Percentiles rank a stretch among this genome's conserved stretches.
These are phyloP conservation scores for Athalia rosae DNA, from an alignment of 2,888 invertebrate genomes.

Conservation along the genomic window DNA sequence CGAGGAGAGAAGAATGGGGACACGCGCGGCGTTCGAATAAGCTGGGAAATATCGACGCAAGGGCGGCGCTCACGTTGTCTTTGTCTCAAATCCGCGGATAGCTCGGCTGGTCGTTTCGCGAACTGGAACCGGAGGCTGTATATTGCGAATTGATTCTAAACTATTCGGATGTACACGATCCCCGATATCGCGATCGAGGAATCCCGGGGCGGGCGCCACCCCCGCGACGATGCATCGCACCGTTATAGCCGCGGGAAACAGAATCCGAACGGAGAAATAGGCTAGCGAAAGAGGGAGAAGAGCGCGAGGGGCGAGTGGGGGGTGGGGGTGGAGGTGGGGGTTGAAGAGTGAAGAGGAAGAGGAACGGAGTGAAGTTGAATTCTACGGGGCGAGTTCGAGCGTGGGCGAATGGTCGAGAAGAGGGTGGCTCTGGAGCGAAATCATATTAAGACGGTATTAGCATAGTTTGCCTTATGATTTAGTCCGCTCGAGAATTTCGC, in stretches of 20 bases:
- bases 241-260: too few relatives aligned
- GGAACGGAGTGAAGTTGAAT: too few relatives aligned
- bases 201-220: neutral
- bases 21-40: neutral
- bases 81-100: neutral
- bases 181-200: neutral
- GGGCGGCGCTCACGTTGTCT: neutral
- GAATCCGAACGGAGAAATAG: too few relatives aligned
- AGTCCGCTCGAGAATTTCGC: neutral
- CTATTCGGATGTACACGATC: constrained; percentile 15
- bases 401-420: too few relatives aligned
- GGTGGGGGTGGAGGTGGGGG: too few relatives aligned
- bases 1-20: too few relatives aligned
- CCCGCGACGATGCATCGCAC: too few relatives aligned
- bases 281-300: too few relatives aligned
- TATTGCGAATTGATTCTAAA: constrained; percentile 22
- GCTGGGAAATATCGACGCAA: neutral
- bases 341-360: too few relatives aligned
- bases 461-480: constrained; percentile 4
- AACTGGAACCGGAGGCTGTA: too few relatives aligned
- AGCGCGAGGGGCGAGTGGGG: too few relatives aligned
- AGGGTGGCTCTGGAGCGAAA: neutral
- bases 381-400: too few relatives aligned
- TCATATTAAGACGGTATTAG: constrained; percentile 6
- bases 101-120: constrained; percentile 1